Base-by-base conservation (phyloP, 2,888 invertebrate species). In the Teleiodes luculella region DNA sequence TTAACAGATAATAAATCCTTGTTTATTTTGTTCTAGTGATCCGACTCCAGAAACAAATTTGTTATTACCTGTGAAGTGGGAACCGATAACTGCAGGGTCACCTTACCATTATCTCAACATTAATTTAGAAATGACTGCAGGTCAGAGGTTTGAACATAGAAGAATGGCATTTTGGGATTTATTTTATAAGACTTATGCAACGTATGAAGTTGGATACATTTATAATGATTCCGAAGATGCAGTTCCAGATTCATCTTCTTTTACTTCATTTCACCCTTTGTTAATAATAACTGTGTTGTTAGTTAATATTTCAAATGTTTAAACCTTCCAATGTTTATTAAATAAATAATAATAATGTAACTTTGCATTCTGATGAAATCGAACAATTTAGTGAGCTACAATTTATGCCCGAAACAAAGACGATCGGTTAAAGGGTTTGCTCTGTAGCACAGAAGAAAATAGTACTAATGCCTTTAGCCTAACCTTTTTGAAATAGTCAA, bases 81-180 rank as follows among this genome's bases (percentile, higher is more conserved):
- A 55, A 11, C 64, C 58, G 4, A 55, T 58, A 1, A 48, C 48
- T 8, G 18, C n/a, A 2, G 45, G 33, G 1, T 57, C 49, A 1
- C 47, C 60, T 14, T 57, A 56, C 1, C 14, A 49, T 28, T 61
- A 59, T 39, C 18, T 64, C 28, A 43, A 47, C 13, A 61, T 64
- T 6, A 41, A 61, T 47, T 35, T 50, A 1, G 55, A 54, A 3
- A 48, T 61, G 18, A 24, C 18, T 11, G 7, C 59, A 14, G 48
- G 51, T 4, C 16, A 36, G n/a, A 49, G 63, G 8, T 47, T 54
- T 4, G 54, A 45, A 8, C 54, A 52, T 11, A 45, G 54, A 7
- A 53, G 61, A 48, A 63, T 61, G 63, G 56, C 58, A 4, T 63
- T 63, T 48, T 63, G 63, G 63, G 59, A 63, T 33, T 39, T 61